Evolutionary conservation across 2,113 vertebrate genomes (phyloP).

Genomic region (Myanophis thanlyinensis): DNA sequence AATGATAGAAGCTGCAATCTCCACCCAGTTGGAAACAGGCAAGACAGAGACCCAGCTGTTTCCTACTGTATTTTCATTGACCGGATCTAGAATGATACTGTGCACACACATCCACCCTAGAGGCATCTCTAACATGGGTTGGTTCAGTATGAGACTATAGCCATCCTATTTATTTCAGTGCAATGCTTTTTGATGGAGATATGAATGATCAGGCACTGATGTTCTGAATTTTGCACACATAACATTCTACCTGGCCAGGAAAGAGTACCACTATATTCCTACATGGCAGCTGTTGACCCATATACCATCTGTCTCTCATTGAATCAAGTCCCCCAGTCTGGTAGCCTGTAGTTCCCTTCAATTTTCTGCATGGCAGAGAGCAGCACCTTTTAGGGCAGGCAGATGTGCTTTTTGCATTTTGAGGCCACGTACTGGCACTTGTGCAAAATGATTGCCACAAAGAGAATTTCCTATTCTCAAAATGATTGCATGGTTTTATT

Average conservation of each 20-base stretch:
- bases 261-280: not conserved
- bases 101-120: not conserved
- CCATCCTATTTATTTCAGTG: not conserved
- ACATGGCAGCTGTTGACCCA: not conserved
- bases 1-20: not conserved
- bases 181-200: not conserved
- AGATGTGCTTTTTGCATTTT: not conserved
- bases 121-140: not conserved
- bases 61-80: not conserved
- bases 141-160: not conserved
- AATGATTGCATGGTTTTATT: not conserved
- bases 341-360: not conserved
- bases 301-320: not conserved
- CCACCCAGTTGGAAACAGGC: not conserved
- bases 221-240: not conserved
- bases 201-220: not conserved
- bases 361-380: not conserved
- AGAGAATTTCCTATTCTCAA: not conserved
- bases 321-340: not conserved
- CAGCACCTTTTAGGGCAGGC: not conserved
- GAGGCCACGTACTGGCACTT: not conserved
- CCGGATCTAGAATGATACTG: not conserved
- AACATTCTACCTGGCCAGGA: not conserved
- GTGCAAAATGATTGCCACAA: not conserved
- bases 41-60: not conserved